Conservation (phyloP, 2,113 vertebrate genomes). For the Oncorhynchus gorbuscha region DNA sequence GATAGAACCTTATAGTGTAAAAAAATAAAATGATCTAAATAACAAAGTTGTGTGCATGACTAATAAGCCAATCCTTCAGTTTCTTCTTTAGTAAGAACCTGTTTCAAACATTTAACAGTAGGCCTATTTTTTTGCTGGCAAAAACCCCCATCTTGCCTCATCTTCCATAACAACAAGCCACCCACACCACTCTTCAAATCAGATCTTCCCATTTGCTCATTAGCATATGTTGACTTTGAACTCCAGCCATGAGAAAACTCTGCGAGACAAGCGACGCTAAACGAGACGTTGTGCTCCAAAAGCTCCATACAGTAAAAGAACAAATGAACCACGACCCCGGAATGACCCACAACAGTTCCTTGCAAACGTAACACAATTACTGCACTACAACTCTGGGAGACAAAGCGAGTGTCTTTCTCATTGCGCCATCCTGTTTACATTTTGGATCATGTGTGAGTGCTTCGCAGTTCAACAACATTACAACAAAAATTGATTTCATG, state of each 20-base stretch:
- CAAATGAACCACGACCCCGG: constrained; percentile 16
- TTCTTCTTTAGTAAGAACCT: neutral
- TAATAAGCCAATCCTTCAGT: no score
- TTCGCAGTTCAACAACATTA: no score
- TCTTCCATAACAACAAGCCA: constrained; percentile 1
- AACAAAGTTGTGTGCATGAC: no score
- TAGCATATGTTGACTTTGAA: constrained; percentile 15
- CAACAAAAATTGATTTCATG: neutral
- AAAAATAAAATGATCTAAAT: no score
- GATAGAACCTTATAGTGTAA: no score
- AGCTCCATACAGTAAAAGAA: constrained; percentile 1
- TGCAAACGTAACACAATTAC: neutral
- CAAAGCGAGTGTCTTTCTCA: neutral
- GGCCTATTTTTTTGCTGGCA: constrained; percentile 4
- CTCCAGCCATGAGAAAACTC: neutral
- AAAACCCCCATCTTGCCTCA: neutral
- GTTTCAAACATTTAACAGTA: neutral
- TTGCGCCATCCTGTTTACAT: neutral
- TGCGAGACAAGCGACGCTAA: neutral
- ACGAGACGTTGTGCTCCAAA: neutral
- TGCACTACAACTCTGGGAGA: neutral
- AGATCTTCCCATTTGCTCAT: constrained; percentile 15
- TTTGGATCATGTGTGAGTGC: neutral
- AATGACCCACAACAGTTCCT: constrained; percentile 24
- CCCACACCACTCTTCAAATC: constrained; percentile 9